phyloP scores from a whole-genome alignment of 2,888 invertebrate species.

The Drosophila ochracea region DNA sequence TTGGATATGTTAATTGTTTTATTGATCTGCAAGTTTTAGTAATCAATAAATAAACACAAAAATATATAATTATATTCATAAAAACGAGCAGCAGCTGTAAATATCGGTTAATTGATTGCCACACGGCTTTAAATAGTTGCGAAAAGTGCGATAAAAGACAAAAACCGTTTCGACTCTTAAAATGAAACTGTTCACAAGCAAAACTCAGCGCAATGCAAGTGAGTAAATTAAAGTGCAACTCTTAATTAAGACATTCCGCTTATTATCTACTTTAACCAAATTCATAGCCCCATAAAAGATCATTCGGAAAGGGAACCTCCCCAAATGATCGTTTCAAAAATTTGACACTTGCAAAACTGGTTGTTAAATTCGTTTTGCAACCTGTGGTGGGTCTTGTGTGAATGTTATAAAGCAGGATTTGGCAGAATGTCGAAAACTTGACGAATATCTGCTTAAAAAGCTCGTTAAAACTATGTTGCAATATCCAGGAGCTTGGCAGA shows the following conservation, averaged over 20 bases:
- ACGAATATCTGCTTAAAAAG: slow-evolving; percentile 29
- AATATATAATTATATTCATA: slow-evolving; percentile 62
- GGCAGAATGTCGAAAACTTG: slow-evolving; percentile 38
- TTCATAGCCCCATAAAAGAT: slow-evolving; percentile 56
- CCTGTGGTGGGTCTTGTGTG: slow-evolving; percentile 13
- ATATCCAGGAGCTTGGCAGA: slow-evolving; percentile 8
- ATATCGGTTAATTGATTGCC: slow-evolving; percentile 52
- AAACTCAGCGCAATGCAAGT: slow-evolving; percentile 78
- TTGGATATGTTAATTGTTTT: slow-evolving; percentile 34
- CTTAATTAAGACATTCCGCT: slow-evolving; percentile 62
- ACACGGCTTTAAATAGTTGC: slow-evolving; percentile 33
- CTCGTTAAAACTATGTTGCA: slow-evolving; percentile 30
- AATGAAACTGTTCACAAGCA: slow-evolving; percentile 75
- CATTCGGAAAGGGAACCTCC: slow-evolving; percentile 61
- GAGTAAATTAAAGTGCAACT: slow-evolving; percentile 55
- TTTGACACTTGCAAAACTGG: slow-evolving; percentile 54
- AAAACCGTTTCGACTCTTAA: slow-evolving; percentile 26
- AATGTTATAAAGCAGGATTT: slow-evolving; percentile 55
- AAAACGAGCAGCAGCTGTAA: slow-evolving; percentile 35
- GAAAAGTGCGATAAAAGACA: slow-evolving; percentile 32
- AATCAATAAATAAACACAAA: slow-evolving; percentile 1
- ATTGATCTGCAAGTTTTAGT: slow-evolving; percentile 5
- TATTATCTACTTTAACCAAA: slow-evolving; percentile 44
- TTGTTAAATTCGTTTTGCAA: slow-evolving; percentile 44
- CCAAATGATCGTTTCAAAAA: slow-evolving; percentile 55